Base-by-base conservation (phyloP, 2,797 vertebrate genomes). In the Pachyuromys duprasi region DNA sequence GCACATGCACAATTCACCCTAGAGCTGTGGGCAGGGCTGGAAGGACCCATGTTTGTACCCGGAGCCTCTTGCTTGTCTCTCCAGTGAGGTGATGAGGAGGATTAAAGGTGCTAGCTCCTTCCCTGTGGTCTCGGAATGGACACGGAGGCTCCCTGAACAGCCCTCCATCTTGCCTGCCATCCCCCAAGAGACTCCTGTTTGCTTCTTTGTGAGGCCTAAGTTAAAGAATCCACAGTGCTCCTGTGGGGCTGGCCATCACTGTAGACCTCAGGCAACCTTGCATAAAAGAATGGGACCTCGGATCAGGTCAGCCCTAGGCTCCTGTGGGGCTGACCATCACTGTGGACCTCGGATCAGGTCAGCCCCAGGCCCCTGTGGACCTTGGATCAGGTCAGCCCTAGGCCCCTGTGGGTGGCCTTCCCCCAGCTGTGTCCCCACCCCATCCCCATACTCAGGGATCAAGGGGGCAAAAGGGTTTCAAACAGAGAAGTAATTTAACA, bases 301-400 rank as follows among this genome's bases (percentile, higher is more conserved):
- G 2, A 0, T n/a, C 1, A 20, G 17, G 0, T 5, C 1, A 11
- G 80, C 0, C 2, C 42, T 0, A 2, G 53, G 49, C 49, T 49
- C 49, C 11, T 2, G 49, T 49, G 49, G 49, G 49, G 49, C 49
- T 0, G 24, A 14, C 12, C 26, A 49, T 49, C 49, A 49, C 49
- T 49, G 49, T 49, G 49, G 49, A 49, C 49, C 49, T 49, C 49
- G 5, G 49, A 49, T 11, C 49, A 49, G 49, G 49, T 49, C 1
- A 12, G 75, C 0, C 2, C 42, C 0, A 3, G 55, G 17, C 22
- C 31, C 8, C 53, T 42, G 18, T 2, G 0, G 0, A 62, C 22
- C 5, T 62, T 26, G 1, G 1, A 0, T n/a, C 1, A 20, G 15
- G 0, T 5, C 0, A 11, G 75, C 0, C 2, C 42, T 0, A 3